Conservation (phyloP, 2,888 invertebrate genomes). For the Cheilosia soror region DNA sequence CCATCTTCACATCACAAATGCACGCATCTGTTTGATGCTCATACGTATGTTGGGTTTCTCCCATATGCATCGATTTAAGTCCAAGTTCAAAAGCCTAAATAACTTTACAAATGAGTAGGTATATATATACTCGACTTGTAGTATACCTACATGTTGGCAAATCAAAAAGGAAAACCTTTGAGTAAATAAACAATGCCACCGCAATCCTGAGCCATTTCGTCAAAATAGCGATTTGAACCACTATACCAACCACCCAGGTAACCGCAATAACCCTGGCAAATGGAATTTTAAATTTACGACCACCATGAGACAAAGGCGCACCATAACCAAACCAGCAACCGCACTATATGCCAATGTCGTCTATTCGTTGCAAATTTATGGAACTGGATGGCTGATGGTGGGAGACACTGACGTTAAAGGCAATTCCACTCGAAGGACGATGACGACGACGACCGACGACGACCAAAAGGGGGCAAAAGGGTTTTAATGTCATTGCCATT, state of each 20-base stretch:
- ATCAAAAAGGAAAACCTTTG: conserved; percentile 55
- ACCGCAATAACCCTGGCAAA: conserved; percentile 74
- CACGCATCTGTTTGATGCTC: conserved; percentile 23
- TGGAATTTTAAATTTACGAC: conserved; percentile 75
- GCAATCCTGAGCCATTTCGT: conserved; percentile 65
- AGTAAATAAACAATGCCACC: conserved; percentile 69
- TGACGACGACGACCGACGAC: no score
- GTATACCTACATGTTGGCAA: conserved; percentile 35
- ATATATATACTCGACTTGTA: not conserved
- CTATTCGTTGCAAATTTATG: conserved; percentile 47
- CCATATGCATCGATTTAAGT: conserved; percentile 1
- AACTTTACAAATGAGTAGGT: not conserved
- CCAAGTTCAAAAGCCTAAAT: conserved; percentile 6
- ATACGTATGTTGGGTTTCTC: not conserved
- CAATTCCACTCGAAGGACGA: conserved; percentile 31
- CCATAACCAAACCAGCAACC: not conserved
- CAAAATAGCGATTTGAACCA: conserved; percentile 60
- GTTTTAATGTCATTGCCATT: conserved; percentile 44
- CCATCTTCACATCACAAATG: conserved; percentile 26
- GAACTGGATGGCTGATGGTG: not conserved
- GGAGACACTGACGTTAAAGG: conserved; percentile 42
- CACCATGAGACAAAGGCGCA: conserved; percentile 56
- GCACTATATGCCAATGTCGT: conserved; percentile 23
- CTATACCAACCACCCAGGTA: conserved; percentile 53
- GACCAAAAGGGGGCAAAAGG: conserved; percentile 1